Evolutionary conservation across 2,888 invertebrate genomes (phyloP), one percentile per base, ranked within the genome.

Genomic region (Aplocera efformata): DNA sequence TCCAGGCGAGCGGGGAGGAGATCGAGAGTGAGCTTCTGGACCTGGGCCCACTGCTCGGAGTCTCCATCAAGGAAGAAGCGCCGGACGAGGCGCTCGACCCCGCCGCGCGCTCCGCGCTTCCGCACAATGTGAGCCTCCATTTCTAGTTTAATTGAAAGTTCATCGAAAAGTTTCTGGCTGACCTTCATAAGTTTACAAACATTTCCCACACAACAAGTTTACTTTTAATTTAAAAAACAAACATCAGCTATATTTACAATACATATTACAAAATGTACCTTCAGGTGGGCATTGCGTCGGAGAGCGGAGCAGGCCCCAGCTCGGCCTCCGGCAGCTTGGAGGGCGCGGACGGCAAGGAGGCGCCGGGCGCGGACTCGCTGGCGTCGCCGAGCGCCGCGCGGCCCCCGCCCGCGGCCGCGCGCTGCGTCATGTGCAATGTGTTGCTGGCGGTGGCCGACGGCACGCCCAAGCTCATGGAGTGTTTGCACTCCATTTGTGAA

Each of bases 401-500:
- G 34, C 47, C 67, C 1, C 47, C 68, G 22, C 63, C 65, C 36
- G 46, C 70, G 11, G 67, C 63, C 50, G 81, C 86, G 45, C 90
- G 90, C 71, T 91, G 91, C 67, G 89, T 90, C 48, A 84, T 89
- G 67, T 91, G 91, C 67, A 53, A 58, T 37, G 52, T 59, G 9
- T 45, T 67, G 46, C 78, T 88, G 17, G 62, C 75, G 38, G 66
- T 63, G 32, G 60, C 73, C n/a, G 82, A 82, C 1, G 88, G 88
- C 60, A 82, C 80, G 33, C 95, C 96, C 22, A 96, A 95, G 83
- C 89, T 97, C 45, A 86, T 97, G 67, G 96, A 96, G 79, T 97
- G 97, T 74, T 89, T 97, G 56, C 97, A 97, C 78, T 94, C 96
- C 35, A 92, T 94, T 44, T 97, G 97, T 75, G 90, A 92, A 40